Base-by-base conservation (phyloP, 2,113 vertebrate genomes). In the Pachypanchax playfairii region DNA sequence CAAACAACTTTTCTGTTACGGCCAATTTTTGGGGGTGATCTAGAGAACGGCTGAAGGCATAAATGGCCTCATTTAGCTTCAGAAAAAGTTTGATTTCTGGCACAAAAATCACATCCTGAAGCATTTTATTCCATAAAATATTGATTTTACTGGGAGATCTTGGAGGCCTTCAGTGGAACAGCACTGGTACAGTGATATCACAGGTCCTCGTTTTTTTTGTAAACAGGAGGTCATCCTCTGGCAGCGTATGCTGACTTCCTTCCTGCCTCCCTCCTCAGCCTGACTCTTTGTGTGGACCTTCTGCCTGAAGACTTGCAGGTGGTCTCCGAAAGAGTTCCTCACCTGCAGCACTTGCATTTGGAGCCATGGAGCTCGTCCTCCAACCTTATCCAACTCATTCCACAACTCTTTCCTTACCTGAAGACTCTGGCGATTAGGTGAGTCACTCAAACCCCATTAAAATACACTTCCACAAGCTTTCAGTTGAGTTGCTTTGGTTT, bases 281-380 rank as follows among this genome's bases (percentile, higher is more conserved):
- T 86, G 62, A 86, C 54, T 0, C 72, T 86, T 1, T 63, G 69
- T 35, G 75, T 86, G 50, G 84, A 86, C 11, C 61, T 86, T 53
- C 28, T 70, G 62, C 61, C 69, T 39, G 63, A 79, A 6, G 80
- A 86, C 51, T 65, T 83, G 21, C 71, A 49, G 24, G 47, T 69
- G 20, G 75, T 68, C 1, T 76, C 74, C 0, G 1, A 6, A 10
- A 39, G 65, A 51, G 53, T 28, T 20, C 75, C 72, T 38, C 22
- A 60, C 10, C 69, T 86, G 21, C 50, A 81, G 5, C 80, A 86
- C 52, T 65, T 86, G 21, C 77, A 86, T 29, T 55, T 86, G 51
- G 84, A 86, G 55, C 84, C 84, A 17, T 83, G 84, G 84, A 46
- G 80, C 54, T 78, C 80, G 7, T 70, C 75, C 18, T 65, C 68